Evolutionary conservation across 2,113 vertebrate genomes (phyloP).

Genomic region (Fukomys damarensis): DNA sequence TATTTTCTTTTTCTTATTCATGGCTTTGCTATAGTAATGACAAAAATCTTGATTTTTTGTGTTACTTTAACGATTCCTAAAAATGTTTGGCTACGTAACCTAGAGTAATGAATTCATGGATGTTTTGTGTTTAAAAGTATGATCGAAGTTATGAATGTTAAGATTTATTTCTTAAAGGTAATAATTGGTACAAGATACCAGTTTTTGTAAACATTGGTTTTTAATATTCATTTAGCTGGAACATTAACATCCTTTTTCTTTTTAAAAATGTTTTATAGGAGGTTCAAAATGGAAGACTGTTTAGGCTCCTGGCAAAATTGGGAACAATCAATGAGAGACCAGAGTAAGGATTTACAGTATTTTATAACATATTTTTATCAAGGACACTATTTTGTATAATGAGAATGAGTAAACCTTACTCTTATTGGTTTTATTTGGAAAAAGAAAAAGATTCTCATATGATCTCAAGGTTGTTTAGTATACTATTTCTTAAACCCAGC

Average conservation of each 20-base stretch:
- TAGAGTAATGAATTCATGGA: constrained; percentile 6
- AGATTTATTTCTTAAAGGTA: constrained; percentile 22
- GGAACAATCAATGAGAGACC: constrained; percentile 99
- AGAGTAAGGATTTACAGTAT: constrained; percentile 92
- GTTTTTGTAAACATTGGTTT: constrained; percentile 19
- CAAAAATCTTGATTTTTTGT: neutral
- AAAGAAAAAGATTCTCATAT: constrained; percentile 20
- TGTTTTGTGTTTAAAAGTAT: constrained; percentile 30
- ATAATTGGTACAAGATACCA: neutral
- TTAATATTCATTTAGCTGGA: constrained; percentile 61
- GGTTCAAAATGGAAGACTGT: constrained; percentile 98
- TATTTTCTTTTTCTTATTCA: neutral
- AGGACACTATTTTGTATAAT: constrained; percentile 12
- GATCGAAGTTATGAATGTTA: constrained; percentile 17
- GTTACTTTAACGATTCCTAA: constrained; percentile 17
- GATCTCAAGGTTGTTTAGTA: neutral
- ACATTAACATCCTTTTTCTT: constrained; percentile 74
- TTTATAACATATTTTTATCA: constrained; percentile 64
- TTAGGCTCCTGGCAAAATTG: constrained; percentile 98
- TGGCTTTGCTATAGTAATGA: constrained; percentile 3
- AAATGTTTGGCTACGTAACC: neutral
- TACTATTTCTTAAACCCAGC: neutral
- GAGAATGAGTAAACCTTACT: constrained; percentile 45
- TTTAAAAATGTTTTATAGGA: constrained; percentile 91
- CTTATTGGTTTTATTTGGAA: constrained; percentile 58